Percentiles rank a stretch among this genome's conserved stretches.
These are phyloP conservation scores for Piezodorus guildinii DNA, from an alignment of 1,140 invertebrate genomes.

Conservation along the genomic window DNA sequence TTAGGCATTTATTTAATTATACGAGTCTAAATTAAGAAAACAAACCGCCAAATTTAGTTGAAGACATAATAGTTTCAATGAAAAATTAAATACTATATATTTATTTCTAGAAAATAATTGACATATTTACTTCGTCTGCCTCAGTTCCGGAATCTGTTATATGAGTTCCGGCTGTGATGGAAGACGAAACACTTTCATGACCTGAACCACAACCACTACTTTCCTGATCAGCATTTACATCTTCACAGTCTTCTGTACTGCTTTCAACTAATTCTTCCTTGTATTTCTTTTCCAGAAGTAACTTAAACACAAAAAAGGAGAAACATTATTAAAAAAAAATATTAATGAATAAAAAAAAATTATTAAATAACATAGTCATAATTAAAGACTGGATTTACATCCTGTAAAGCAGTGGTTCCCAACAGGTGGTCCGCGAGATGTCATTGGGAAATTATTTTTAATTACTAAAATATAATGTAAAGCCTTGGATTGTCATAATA, in stretches of 20 bases:
- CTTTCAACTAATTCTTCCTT: constrained; percentile 33
- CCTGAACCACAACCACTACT: constrained; percentile 45
- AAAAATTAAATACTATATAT: no score
- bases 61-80: background rate
- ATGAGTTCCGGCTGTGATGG: constrained; percentile 41
- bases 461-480: no score
- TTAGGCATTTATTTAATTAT: no score
- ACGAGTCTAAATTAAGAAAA: no score
- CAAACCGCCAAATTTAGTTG: no score
- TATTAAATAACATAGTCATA: background rate
- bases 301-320: constrained; percentile 12
- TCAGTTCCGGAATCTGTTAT: constrained; percentile 43
- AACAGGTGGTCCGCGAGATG: no score
- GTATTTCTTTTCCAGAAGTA: constrained; percentile 33
- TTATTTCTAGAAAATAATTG: background rate
- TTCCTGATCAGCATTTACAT: constrained; percentile 33
- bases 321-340: background rate
- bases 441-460: no score
- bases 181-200: constrained; percentile 45
- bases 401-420: no score
- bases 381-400: background rate
- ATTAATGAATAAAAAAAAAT: background rate
- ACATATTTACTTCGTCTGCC: constrained; percentile 33
- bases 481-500: no score
- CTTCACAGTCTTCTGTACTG: constrained; percentile 37